Base-by-base conservation (phyloP, 2,797 vertebrate genomes). In the Loris lydekkerianus region DNA sequence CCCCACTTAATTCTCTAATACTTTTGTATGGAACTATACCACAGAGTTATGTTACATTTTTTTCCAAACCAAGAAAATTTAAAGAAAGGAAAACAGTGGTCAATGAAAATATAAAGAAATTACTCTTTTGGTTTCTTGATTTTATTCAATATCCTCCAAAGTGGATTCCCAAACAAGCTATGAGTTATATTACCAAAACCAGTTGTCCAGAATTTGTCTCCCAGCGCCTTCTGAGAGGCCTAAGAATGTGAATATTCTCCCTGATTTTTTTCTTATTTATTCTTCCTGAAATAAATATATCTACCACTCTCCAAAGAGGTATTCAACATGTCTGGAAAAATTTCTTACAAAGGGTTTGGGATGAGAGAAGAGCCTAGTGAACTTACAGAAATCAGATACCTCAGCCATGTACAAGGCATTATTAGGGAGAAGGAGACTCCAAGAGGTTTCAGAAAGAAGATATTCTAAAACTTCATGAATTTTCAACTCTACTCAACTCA, bases 261-360 rank as follows among this genome's bases (percentile, higher is more conserved):
- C 89, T 34, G 34, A 69, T 86, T 80, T 87, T 81, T 92, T 70
- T 34, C 72, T 95, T 15, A 17, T 81, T 53, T 82, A 40, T 86
- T 58, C 53, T 84, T 73, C 56, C 73, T 25, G 70, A 92, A 97
- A 97, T 86, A 93, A 69, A 92, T 34, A n/a, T 0, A 86, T 17
- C 37, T 49, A 27, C 56, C 93, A 56, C 37, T 46, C 67, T 53
- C 61, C 10, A 46, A 90, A 93, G 82, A 93, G 43, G 7, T 61
- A 46, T 86, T 49, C 93, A 78, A 83, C 92, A 63, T 85, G 63
- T 95, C 84, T 72, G 67, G 46, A 84, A 85, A 96, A 95, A 96
- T 95, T 94, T 43, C 96, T 95, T 61, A 4, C 46, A 95, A 0
- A 93, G 86, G 91, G 46, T 56, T 77, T 94, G 49, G 88, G 82